Evolutionary conservation across 2,888 invertebrate species (phyloP).

Genomic region (Caenorhabditis panamensis): DNA sequence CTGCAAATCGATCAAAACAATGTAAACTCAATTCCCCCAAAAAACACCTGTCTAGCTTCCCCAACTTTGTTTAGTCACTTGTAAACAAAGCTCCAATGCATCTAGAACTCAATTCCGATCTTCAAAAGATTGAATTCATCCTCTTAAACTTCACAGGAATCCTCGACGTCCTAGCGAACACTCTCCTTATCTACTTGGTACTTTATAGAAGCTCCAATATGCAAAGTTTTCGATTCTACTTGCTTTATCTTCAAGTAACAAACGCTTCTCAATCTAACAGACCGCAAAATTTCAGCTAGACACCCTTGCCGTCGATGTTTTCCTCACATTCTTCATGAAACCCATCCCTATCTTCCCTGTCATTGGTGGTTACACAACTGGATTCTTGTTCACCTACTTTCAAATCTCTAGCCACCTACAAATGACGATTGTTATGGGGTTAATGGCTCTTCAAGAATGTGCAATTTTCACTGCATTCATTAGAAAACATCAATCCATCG

Average conservation of each 20-base stretch:
- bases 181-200: constrained; percentile 13
- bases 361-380: constrained; percentile 21
- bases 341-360: constrained; percentile 26
- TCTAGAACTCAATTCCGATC: background rate
- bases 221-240: constrained; percentile 20
- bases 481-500: constrained; percentile 25
- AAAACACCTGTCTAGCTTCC: no score
- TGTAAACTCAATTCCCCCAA: no score
- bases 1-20: no score
- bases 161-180: constrained; percentile 6
- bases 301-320: constrained; percentile 7
- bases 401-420: constrained; percentile 7
- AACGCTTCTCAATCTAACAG: no score
- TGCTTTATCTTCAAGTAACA: constrained; percentile 2
- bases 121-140: background rate
- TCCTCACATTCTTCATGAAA: constrained; percentile 29
- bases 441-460: constrained; percentile 10
- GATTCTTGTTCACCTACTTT: background rate
- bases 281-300: constrained; percentile 3
- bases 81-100: background rate
- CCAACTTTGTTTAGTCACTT: no score
- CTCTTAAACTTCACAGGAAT: constrained; percentile 12
- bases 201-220: constrained; percentile 6
- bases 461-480: constrained; percentile 23
- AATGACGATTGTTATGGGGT: constrained; percentile 6